Evolutionary conservation across 2,797 vertebrate genomes (phyloP), one percentile per base, ranked within the genome.

Genomic region (Myotis daubentonii): DNA sequence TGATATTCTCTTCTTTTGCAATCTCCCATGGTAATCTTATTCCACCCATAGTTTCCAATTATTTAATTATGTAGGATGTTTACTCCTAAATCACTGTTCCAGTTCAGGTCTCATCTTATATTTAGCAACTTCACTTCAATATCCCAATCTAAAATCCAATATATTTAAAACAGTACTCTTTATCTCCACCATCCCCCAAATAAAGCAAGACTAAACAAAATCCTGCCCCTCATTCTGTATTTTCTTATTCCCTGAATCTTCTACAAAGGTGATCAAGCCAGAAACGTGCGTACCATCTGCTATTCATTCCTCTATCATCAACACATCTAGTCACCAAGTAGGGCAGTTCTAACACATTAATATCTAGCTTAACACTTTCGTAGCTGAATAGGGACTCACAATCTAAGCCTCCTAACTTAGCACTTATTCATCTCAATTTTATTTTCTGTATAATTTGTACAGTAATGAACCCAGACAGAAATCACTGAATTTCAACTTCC

Each of bases 171-270:
- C 2, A 5, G n/a, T 36, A 71, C 6, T 13, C 19, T 94, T 95
- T 79, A 33, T 65, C 47, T 47, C 47, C 4, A 86, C n/a, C 55
- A 38, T 23, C 6, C 25, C n/a, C 10, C n/a, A 68, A 65, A 47
- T 66, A 75, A 88, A 93, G 22, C 30, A 92, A 47, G 71, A 55
- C 25, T 60, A 78, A 89, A 81, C 11, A 94, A 93, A 89, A 89
- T 10, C 5, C 23, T 89, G 20, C 5, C 41, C 2, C 13, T 80
- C n/a, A 87, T 60, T 22, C 17, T 78, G 3, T 65, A 75, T 90
- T 86, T 65, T 79, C 25, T 60, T 55, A 74, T 49, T 78, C 65
- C 23, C 55, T 75, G 19, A 81, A 84, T 12, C 4, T 85, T 55
- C 38, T 7, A 41, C n/a, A 75, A n/a, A 75, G 4, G 17, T 38